Percentiles rank a stretch among this genome's conserved stretches.
Conservation (phyloP, 2,113 vertebrate species). For the Microcebus tavaratra region DNA sequence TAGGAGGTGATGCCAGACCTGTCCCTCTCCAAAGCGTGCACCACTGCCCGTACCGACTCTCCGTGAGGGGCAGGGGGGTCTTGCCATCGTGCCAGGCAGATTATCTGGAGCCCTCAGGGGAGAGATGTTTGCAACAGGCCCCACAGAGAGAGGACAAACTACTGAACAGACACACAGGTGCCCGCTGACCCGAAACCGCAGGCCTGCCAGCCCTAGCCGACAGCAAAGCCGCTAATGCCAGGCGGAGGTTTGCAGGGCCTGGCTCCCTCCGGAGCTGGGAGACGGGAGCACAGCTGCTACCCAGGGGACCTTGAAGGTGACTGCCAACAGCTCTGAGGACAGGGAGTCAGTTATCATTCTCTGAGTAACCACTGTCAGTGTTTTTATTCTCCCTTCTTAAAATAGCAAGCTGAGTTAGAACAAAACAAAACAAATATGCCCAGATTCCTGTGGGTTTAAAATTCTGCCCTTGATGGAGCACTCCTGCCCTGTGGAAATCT, state of each 20-base stretch:
- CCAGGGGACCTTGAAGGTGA: background rate
- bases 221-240: background rate
- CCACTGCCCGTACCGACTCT: background rate
- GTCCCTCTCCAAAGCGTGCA: background rate
- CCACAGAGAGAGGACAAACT: background rate
- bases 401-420: slow-evolving; percentile 10
- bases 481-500: background rate
- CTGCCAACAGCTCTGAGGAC: background rate
- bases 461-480: background rate
- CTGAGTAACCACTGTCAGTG: background rate
- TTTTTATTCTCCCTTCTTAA: slow-evolving; percentile 7
- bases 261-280: background rate
- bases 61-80: background rate
- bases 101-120: background rate
- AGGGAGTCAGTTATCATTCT: background rate
- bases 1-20: background rate
- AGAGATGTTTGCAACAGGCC: background rate
- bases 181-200: background rate
- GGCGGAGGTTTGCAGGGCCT: background rate
- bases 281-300: background rate
- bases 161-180: background rate
- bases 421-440: slow-evolving; percentile 9
- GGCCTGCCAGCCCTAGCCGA: accelerated
- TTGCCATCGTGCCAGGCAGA: background rate
- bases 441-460: slow-evolving; percentile 23